Base-by-base conservation (phyloP, 1,140 invertebrate species). In the Magallana ariakensis region DNA sequence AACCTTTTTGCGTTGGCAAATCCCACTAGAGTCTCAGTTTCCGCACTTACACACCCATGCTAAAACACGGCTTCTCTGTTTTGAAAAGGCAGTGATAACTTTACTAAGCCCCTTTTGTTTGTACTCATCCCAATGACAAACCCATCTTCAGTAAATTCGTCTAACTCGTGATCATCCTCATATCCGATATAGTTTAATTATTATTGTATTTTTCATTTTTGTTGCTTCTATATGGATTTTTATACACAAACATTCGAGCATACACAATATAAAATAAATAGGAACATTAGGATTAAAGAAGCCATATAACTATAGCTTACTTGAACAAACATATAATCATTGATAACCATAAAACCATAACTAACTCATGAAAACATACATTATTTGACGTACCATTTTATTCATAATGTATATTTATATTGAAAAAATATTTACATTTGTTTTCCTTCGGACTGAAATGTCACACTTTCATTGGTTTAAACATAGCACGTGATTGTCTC, bases 121-220 rank as follows among this genome's bases (percentile, higher is more conserved):
- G 89, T 85, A 84, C 93, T 93, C 22, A 91, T 60, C 13, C 92
- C 93, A 62, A 93, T 93, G 82, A 93, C 93, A 19, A 92, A 92
- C 6, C 93, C 93, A 55, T 93, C 93, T 62, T 93, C 92, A 57
- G 92, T 93, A 87, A 93, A 93, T 80, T 92, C 91, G 15, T 87
- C 87, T 11, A 89, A 86, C 56, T 92, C 92, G 53, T 90, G 89
- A 83, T 92, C 91, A 2, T 89, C 92, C n/a, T 91, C 91, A 55
- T 92, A 92, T 81, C 91, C 90, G 80, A 87, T 89, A 15, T 91
- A 87, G 46, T 88, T 89, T n/a, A 87, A 89, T 15, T 89, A 6
- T 91, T 90, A 54, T 92, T 46, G 33, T 46, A 46, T 46, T 46
- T 46, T 46, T 46, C 33, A 46, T 46, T 5, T 46, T 46, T 46